Evolutionary conservation across 2,888 invertebrate genomes (phyloP), one percentile per base, ranked within the genome.

Genomic region (Deilephila elpenor): DNA sequence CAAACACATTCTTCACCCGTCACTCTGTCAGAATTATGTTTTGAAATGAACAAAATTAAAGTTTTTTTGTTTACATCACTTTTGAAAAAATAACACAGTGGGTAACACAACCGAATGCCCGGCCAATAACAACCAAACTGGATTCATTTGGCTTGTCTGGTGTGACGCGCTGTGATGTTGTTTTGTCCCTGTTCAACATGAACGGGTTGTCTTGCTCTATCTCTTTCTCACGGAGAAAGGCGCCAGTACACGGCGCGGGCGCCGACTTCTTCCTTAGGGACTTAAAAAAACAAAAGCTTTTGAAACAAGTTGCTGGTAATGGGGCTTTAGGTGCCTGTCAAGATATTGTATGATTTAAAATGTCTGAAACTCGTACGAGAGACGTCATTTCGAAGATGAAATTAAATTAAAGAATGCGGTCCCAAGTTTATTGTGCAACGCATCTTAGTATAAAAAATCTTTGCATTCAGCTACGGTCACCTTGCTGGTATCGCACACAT

Each of bases 191-290:
- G 78, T 93, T 83, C 74, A 74, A 75, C 91, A 70, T 75, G 71
- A 19, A 20, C 71, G 34, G 74, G 64, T 77, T 59, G 74, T 75
- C 81, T 73, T 51, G 72, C 81, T 80, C 82, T 74, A 77, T 90
- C 89, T 86, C 91, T 75, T 79, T 92, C 84, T 72, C 82, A 78
- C 87, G 83, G 89, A 92, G 93, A 93, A 93, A 93, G 93, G 93
- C 93, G 93, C 94, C 93, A 93, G 89, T 89, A 89, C 82, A 85
- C 85, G 83, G 91, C 92, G 92, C 93, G 89, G 88, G 92, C 93
- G 93, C 93, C 91, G 91, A 88, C 87, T 87, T 86, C 89, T 92
- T 93, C 93, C 93, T 93, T 85, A 90, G 92, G 92, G 92, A 92
- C 86, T 86, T 84, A 86, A 91, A 92, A 92, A 93, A 93, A 93